Evolutionary conservation across 1,140 invertebrate genomes (phyloP).

Genomic region (Megalopta genalis): DNA sequence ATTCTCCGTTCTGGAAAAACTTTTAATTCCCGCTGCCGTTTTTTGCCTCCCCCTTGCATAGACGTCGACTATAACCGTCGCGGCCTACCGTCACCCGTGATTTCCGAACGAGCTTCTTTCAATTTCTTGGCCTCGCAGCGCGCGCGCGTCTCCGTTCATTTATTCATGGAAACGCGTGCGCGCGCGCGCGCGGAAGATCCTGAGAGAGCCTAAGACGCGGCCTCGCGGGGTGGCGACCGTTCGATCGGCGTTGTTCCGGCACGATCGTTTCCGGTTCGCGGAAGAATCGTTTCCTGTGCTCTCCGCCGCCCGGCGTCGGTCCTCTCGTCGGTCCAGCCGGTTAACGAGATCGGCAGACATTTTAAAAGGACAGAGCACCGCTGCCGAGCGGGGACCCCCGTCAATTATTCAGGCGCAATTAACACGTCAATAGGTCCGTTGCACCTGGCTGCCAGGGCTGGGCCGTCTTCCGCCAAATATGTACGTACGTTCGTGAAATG

Average conservation of each 20-base stretch:
- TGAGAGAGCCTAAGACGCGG: no score
- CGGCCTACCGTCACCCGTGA: not conserved
- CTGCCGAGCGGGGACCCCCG: constrained; percentile 60
- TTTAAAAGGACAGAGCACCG: constrained; percentile 73
- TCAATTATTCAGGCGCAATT: constrained; percentile 78
- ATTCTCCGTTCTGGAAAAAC: not conserved
- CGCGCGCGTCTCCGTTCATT: no score
- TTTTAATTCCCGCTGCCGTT: not conserved
- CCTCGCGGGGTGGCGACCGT: not conserved
- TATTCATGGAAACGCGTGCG: not conserved
- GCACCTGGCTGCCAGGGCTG: constrained; percentile 69
- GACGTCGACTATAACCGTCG: not conserved
- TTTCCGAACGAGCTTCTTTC: not conserved
- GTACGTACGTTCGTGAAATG: constrained; percentile 57
- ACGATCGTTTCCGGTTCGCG: not conserved
- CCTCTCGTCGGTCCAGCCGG: constrained; percentile 25
- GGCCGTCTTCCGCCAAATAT: constrained; percentile 68
- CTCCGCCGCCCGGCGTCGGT: not conserved
- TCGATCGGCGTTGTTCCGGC: not conserved
- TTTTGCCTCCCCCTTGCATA: not conserved
- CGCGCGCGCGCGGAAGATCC: no score
- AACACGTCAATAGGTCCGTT: constrained; percentile 76
- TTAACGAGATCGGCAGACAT: constrained; percentile 73
- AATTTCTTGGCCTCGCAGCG: not conserved
- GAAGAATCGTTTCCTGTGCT: not conserved